A percentile compares a stretch with the other conserved stretches of the same genome.
Evolutionary conservation across 2,113 vertebrate genomes (phyloP).

Genomic region (Syngnathoides biaculeatus): DNA sequence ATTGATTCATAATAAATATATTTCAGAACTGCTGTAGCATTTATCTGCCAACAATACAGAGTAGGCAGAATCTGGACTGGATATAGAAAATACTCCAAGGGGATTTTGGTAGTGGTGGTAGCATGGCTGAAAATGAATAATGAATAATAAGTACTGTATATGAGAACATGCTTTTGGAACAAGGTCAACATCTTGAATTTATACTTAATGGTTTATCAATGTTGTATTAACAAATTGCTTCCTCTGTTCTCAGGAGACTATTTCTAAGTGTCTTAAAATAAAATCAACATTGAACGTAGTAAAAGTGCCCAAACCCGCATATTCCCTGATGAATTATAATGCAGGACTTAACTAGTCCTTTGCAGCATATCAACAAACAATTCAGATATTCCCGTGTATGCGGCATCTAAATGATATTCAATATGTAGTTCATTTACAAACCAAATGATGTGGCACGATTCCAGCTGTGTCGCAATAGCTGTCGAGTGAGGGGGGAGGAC

Average conservation of each 20-base stretch:
- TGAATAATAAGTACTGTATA: not conserved
- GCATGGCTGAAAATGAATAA: not conserved
- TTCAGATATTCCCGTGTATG: not conserved
- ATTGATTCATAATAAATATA: not conserved
- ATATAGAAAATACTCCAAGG: not conserved
- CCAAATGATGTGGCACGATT: constrained; percentile 10
- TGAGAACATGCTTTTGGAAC: not conserved
- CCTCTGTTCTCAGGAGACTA: not conserved
- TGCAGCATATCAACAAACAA: not conserved
- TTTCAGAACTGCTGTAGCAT: not conserved
- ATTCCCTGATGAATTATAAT: not conserved
- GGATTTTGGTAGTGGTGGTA: not conserved
- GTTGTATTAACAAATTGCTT: not conserved
- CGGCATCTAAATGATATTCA: not conserved
- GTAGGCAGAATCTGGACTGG: not conserved
- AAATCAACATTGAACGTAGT: not conserved
- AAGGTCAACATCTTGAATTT: not conserved
- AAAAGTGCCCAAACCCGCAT: not conserved
- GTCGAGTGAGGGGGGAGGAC: not conserved
- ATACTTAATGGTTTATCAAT: not conserved
- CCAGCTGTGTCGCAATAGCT: constrained; percentile 3
- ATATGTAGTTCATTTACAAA: not conserved
- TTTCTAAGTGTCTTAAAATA: not conserved
- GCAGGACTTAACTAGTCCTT: not conserved
- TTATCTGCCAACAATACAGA: not conserved